Evolutionary conservation across 92 coral and sea anemone genomes (phyloP), one percentile per base, ranked within the genome.

Genomic region (Parazoanthus darwini): DNA sequence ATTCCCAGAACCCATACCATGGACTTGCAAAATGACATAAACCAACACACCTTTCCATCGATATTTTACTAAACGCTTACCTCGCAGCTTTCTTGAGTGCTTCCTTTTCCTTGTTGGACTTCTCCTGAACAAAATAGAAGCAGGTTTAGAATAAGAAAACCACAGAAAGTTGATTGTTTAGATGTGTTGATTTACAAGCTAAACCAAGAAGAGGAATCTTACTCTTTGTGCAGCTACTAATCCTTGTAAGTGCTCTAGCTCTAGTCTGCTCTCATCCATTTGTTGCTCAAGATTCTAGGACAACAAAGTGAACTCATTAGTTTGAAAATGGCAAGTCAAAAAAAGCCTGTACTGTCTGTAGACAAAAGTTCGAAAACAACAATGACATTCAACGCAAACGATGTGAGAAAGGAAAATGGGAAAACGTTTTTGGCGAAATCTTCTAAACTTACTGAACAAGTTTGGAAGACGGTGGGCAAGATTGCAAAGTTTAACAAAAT

Each of bases 41-140:
- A 29, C 33, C 33, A 29, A 79, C 6, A 58, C 37, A 44, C 38
- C 37, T 79, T 46, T 79, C 6, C 44, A 10, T 58, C 43, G n/a
- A 73, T 38, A 26, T 36, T 29, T 38, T 77, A 46, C n/a, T 50
- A 22, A 46, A 33, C 50, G 16, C 92, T 75, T 74, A 97, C 99
- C 99, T 95, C 11, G 99, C 98, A 18, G 99, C 99, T 88, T 95
- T 97, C 82, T 97, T 97, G 51, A 97, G 94, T 20, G 98, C 98
- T 39, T 97, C 98, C 79, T 97, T 97, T 88, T 97, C 99, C 82
- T 95, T 84, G 36, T 90, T 91, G 70, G 91, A 85, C 91, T 97
- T 97, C 6, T 97, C 98, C 99, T 97, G 91, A 1, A 83, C 4
- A 74, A 50, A 25, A 18, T 36, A 20, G 42, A 39, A 66, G 20